These are phyloP conservation scores for Oriolus oriolus DNA, from an alignment of 2,113 vertebrate species.

Conservation along the genomic window DNA sequence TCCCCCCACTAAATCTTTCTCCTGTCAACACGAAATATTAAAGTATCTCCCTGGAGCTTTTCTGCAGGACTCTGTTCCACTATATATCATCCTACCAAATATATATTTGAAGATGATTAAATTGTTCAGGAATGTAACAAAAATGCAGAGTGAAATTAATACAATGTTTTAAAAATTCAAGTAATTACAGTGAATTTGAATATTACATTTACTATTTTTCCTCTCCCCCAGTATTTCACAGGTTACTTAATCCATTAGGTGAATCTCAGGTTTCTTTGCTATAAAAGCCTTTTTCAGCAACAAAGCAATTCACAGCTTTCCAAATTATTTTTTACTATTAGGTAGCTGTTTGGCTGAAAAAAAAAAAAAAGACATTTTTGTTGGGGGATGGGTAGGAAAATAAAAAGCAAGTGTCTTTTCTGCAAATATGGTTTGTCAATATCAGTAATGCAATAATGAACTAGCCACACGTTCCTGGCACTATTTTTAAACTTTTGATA, in stretches of 20 bases:
- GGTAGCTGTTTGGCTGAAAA: background rate
- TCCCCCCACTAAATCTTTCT: background rate
- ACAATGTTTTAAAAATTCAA: background rate
- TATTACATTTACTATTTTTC: background rate
- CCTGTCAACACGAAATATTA: background rate
- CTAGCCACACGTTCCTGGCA: background rate
- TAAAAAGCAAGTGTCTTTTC: background rate
- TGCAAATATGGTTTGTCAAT: background rate
- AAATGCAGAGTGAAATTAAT: background rate
- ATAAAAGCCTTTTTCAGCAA: background rate
- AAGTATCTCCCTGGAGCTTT: background rate
- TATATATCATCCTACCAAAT: background rate
- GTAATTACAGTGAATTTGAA: background rate
- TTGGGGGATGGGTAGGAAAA: background rate
- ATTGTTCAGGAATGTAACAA: background rate
- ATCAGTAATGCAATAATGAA: background rate
- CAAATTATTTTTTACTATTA: background rate
- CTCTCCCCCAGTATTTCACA: background rate
- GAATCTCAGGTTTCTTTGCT: background rate
- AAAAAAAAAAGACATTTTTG: background rate
- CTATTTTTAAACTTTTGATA: background rate
- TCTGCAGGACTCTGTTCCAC: background rate
- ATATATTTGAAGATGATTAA: background rate
- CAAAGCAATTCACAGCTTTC: background rate
- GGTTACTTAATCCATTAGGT: background rate